Conservation (phyloP, 2,888 invertebrate species). For the Capitulum mitella region DNA sequence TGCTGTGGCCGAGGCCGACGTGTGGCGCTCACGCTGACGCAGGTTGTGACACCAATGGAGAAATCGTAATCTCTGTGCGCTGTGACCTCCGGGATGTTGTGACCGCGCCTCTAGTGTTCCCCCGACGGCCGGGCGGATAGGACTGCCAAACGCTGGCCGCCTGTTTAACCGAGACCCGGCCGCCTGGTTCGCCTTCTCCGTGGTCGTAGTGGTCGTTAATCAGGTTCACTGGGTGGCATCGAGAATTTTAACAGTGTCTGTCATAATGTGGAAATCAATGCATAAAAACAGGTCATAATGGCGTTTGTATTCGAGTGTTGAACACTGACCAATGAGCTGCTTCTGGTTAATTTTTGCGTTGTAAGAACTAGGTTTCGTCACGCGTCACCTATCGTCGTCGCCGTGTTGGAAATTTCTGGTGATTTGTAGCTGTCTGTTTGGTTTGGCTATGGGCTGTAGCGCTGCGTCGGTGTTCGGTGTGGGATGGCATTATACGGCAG, state of each 20-base stretch:
- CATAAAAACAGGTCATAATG: conserved; percentile 8
- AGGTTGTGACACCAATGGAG: conserved; percentile 1
- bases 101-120: not conserved
- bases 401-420: not conserved
- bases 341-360: too few relatives aligned
- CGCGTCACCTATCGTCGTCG: too few relatives aligned
- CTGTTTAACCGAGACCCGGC: not conserved
- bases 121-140: too few relatives aligned
- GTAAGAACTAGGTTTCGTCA: too few relatives aligned
- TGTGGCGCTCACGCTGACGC: not conserved
- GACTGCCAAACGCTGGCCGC: not conserved
- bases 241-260: not conserved
- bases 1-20: not conserved
- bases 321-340: not conserved
- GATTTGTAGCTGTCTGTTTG: not conserved
- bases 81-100: not conserved
- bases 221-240: not conserved
- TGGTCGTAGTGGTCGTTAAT: not conserved
- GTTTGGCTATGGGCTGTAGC: not conserved
- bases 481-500: conserved; percentile 2
- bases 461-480: not conserved
- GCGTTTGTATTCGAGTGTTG: not conserved
- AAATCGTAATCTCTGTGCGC: conserved; percentile 14
- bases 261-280: not conserved
- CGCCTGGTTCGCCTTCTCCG: not conserved